A percentile compares a stretch with the other conserved stretches of the same genome.
phyloP scores from a whole-genome alignment of 2,113 vertebrate species.

The Sclerurus mexicanus region DNA sequence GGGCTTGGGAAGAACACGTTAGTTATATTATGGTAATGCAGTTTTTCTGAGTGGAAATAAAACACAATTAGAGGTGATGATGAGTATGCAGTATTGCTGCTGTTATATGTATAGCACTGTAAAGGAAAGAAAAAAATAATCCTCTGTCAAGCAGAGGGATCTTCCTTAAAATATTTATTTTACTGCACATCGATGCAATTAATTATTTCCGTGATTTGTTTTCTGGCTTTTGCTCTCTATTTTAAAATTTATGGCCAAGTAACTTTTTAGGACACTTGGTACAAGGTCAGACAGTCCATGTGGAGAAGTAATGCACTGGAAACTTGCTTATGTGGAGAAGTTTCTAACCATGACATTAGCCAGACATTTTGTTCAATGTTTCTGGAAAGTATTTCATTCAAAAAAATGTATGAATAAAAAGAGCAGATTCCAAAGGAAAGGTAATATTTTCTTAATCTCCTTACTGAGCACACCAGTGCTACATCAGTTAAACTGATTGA shows the following conservation, averaged over 20 bases:
- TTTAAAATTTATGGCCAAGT: background rate
- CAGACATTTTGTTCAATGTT: background rate
- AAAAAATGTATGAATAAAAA: background rate
- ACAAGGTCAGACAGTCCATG: background rate
- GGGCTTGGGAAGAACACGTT: background rate
- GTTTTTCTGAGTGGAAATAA: background rate
- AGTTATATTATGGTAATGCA: background rate
- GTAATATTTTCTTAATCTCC: background rate
- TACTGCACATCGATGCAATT: background rate
- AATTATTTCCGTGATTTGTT: background rate
- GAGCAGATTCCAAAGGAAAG: background rate
- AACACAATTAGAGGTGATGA: background rate
- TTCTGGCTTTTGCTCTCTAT: background rate
- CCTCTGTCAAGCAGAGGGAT: background rate
- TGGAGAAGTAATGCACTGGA: background rate
- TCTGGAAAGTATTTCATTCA: slow-evolving; percentile 1
- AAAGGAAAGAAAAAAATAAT: background rate
- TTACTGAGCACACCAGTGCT: background rate
- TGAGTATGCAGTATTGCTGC: background rate
- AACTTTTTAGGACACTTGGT: background rate
- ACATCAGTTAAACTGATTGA: background rate
- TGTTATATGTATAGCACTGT: background rate
- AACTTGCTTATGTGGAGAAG: background rate
- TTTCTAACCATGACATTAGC: background rate
- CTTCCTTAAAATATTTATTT: background rate